Evolutionary conservation across 2,113 vertebrate species (phyloP), one percentile per base, ranked within the genome.

Genomic region (Stigmatopora argus): DNA sequence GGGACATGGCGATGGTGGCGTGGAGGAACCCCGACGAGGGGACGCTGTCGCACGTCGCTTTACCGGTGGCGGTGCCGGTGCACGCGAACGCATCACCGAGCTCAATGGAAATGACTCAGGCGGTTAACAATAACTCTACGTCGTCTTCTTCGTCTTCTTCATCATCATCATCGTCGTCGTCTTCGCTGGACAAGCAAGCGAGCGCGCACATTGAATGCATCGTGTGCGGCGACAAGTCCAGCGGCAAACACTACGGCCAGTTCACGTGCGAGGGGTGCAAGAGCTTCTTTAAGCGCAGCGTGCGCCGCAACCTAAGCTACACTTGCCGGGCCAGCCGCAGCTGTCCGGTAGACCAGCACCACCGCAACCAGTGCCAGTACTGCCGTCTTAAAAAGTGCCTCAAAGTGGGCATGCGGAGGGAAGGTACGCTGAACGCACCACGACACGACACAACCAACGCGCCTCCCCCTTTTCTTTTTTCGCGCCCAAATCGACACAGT

Each of bases 221-320:
- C 87, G 95, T 97, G 70, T 97, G 95, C 85, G 95, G 94, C 83
- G 95, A 98, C 85, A 98, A 98, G 77, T 96, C 95, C 73, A 98
- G 95, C 86, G 95, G 95, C 70, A 98, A 98, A 78, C 95, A 98
- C 87, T 97, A 98, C 81, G 95, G 95, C 85, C 95, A 98, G 90
- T 97, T 96, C 90, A 96, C 95, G 15, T 98, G 95, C 77, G 95
- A 98, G 79, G 95, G 95, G 85, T 98, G 95, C 92, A 96, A 96
- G 89, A 95, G 94, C 90, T 96, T 96, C 91, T 96, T 96, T 77
- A 96, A 96, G 82, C 90, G 94, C 80, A 94, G 93, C 89, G 94
- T 96, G 72, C 88, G 94, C 74, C 90, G 94, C 86, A 95, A 95
- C 90, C 92, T 96, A 84, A 91, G 69, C 84, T 96, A 96, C 89